Conservation (phyloP, 2,888 invertebrate genomes). For the Boloria selene region DNA sequence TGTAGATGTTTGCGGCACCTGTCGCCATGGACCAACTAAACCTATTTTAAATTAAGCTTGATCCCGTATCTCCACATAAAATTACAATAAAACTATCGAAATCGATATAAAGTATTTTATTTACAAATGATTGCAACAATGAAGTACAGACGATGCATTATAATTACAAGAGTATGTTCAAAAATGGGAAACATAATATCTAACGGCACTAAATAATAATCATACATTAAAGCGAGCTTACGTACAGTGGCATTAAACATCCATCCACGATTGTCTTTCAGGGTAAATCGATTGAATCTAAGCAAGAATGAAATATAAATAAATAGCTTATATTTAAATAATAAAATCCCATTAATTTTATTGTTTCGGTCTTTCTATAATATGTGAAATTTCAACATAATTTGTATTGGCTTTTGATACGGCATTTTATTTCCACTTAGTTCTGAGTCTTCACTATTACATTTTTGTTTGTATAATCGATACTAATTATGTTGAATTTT, state of each 20-base stretch:
- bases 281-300: background rate
- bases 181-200: slow-evolving; percentile 81
- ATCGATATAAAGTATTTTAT: slow-evolving; percentile 67
- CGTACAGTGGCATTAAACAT: slow-evolving; percentile 45
- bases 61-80: too few species aligned
- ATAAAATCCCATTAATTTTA: slow-evolving; percentile 13
- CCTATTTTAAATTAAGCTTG: too few species aligned
- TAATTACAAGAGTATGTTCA: slow-evolving; percentile 81
- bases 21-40: too few species aligned
- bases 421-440: background rate
- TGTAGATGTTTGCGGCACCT: too few species aligned
- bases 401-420: background rate
- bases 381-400: background rate
- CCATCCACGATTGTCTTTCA: slow-evolving; percentile 40
- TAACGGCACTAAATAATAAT: slow-evolving; percentile 80
- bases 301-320: background rate
- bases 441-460: too few species aligned
- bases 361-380: background rate
- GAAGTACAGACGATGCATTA: slow-evolving; percentile 81
- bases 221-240: slow-evolving; percentile 64
- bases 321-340: slow-evolving; percentile 6
- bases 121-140: slow-evolving; percentile 84
- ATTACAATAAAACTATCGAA: background rate
- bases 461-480: background rate
- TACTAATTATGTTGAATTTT: slow-evolving; percentile 27